Conservation (phyloP, 1,140 invertebrate species). For the Mizuhopecten yessoensis region DNA sequence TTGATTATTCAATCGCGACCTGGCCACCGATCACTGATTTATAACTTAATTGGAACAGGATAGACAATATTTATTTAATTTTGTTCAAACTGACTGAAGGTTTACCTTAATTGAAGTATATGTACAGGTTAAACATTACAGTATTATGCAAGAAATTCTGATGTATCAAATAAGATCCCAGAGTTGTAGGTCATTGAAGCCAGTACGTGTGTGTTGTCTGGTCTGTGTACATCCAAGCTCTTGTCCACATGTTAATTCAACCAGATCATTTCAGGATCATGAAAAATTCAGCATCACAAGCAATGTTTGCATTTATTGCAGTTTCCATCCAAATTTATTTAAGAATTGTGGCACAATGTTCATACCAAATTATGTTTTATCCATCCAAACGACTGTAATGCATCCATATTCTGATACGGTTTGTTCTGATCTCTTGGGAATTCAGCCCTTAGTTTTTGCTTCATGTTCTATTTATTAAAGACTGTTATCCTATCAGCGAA, state of each 20-base stretch:
- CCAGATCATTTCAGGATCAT: not conserved
- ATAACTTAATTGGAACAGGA: too few species aligned
- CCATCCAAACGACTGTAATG: not conserved
- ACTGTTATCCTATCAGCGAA: not conserved
- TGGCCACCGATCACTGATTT: too few species aligned
- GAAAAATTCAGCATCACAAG: not conserved
- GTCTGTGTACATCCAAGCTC: not conserved
- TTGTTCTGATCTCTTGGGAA: not conserved
- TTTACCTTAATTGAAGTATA: too few species aligned
- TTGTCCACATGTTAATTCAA: conserved; percentile 4
- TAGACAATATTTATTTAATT: too few species aligned
- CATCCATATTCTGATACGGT: not conserved
- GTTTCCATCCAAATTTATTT: not conserved
- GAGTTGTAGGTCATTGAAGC: not conserved
- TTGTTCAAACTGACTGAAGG: too few species aligned
- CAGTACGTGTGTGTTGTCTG: not conserved
- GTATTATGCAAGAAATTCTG: conserved; percentile 33
- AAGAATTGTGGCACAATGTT: not conserved
- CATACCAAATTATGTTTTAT: not conserved
- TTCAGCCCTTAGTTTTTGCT: not conserved
- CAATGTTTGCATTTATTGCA: not conserved
- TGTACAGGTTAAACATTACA: not conserved
- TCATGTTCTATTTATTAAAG: not conserved
- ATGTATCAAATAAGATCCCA: not conserved
- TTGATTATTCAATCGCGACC: too few species aligned